A percentile compares a stretch with the other conserved stretches of the same genome.
Conservation (phyloP, 2,113 vertebrate species). For the Oxyura jamaicensis region DNA sequence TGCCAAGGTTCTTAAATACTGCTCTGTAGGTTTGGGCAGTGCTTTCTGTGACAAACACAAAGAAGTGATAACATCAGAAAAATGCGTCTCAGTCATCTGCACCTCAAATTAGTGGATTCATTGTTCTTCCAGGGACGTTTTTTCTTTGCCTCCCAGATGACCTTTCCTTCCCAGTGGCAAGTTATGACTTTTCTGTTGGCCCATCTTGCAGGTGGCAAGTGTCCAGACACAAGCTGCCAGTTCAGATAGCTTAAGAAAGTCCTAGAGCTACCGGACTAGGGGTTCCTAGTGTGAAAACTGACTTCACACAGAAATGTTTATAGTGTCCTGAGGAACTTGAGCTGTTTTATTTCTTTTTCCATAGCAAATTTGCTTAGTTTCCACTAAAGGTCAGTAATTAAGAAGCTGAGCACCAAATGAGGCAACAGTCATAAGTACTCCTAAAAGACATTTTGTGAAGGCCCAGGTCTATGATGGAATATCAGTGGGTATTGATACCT, state of each 20-base stretch:
- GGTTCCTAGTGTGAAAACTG: fast-evolving
- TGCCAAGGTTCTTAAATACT: neutral
- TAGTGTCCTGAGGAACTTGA: neutral
- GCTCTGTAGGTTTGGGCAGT: neutral
- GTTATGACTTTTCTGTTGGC: conserved; percentile 6
- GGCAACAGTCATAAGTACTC: neutral
- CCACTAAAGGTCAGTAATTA: neutral
- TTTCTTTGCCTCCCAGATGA: neutral
- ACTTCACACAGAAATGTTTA: neutral
- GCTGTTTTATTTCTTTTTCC: neutral
- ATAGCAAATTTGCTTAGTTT: neutral
- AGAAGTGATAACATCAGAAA: neutral
- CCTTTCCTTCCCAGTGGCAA: neutral
- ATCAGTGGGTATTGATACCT: neutral
- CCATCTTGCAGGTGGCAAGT: neutral
- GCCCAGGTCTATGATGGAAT: neutral
- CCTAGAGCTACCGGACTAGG: neutral
- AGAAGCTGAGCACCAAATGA: neutral
- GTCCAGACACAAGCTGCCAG: neutral
- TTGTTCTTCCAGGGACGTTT: neutral
- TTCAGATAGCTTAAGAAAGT: conserved; percentile 13
- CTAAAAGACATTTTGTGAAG: neutral
- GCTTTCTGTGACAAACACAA: neutral
- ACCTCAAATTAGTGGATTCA: neutral
- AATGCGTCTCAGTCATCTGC: neutral